phyloP scores from a whole-genome alignment of 2,888 invertebrate species.

The Hydraecia micacea region DNA sequence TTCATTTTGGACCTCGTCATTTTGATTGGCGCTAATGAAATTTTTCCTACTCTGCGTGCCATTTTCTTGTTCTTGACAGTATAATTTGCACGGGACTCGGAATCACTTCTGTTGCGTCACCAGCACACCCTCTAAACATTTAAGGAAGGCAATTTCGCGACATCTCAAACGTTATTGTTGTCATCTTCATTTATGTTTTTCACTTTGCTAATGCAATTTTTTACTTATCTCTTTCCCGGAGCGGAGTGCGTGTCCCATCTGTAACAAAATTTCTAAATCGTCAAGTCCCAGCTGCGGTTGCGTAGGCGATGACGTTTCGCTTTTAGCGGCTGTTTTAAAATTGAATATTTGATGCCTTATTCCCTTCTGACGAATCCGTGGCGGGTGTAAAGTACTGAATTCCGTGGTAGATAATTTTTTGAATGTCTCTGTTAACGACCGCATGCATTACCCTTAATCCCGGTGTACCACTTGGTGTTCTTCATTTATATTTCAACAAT shows the following conservation, averaged over 20 bases:
- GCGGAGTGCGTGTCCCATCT: constrained; percentile 88
- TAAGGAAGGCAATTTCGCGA: constrained; percentile 82
- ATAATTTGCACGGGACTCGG: constrained; percentile 85
- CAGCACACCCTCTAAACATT: constrained; percentile 85
- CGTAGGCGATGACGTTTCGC: constrained; percentile 89
- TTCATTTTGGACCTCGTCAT: constrained; percentile 90
- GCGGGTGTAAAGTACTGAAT: constrained; percentile 82
- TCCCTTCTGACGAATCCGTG: constrained; percentile 89
- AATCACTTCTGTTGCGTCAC: constrained; percentile 84
- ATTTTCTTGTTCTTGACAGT: constrained; percentile 89
- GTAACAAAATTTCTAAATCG: constrained; percentile 89
- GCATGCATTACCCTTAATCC: constrained; percentile 81
- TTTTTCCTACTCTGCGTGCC: constrained; percentile 88
- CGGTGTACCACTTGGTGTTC: constrained; percentile 73
- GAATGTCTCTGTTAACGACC: constrained; percentile 83
- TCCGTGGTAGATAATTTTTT: constrained; percentile 86
- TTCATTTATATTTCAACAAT: constrained; percentile 79
- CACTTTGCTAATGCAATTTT: constrained; percentile 89
- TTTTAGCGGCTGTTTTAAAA: constrained; percentile 90
- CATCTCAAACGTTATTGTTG: constrained; percentile 85
- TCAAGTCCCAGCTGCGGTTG: constrained; percentile 88
- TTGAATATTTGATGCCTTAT: constrained; percentile 90
- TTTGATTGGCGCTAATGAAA: constrained; percentile 91
- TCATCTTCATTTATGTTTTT: constrained; percentile 87
- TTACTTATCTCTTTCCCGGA: constrained; percentile 85